A percentile compares a stretch with the other conserved stretches of the same genome.
Evolutionary conservation across 2,113 vertebrate genomes (phyloP).

Genomic region (Carlito syrichta): DNA sequence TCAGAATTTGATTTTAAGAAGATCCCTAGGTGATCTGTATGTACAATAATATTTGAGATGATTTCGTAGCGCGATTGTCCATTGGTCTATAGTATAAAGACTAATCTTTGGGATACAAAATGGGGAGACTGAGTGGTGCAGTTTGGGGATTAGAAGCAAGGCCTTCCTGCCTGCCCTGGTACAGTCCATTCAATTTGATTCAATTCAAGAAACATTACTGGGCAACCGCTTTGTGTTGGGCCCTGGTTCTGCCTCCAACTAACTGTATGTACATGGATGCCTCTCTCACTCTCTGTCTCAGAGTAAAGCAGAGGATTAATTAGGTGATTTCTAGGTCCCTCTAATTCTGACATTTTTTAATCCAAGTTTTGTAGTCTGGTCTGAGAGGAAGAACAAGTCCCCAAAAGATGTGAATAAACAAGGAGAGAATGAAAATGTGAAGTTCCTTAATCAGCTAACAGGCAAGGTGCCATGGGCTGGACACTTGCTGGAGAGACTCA

Average conservation of each 20-base stretch:
- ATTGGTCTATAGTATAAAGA: neutral
- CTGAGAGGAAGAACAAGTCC: neutral
- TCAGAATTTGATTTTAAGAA: neutral
- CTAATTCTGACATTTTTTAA: neutral
- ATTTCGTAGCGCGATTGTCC: neutral
- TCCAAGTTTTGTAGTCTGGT: neutral
- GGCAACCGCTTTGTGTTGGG: neutral
- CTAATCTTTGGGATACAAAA: neutral
- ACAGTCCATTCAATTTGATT: neutral
- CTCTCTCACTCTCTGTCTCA: neutral
- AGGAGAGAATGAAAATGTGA: neutral
- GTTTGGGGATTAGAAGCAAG: neutral
- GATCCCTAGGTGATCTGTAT: neutral
- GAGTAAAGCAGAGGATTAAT: neutral
- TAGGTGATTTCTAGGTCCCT: neutral
- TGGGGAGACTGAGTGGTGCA: too few species aligned
- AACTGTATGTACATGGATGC: neutral
- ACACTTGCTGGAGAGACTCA: neutral
- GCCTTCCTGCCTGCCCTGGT: neutral
- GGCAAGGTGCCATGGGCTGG: neutral
- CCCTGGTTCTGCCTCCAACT: neutral
- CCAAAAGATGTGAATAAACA: neutral
- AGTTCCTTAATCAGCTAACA: neutral
- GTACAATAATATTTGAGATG: neutral
- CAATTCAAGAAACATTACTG: neutral